phyloP scores from a whole-genome alignment of 2,797 vertebrate species.

The Paramormyrops hopkinsi region DNA sequence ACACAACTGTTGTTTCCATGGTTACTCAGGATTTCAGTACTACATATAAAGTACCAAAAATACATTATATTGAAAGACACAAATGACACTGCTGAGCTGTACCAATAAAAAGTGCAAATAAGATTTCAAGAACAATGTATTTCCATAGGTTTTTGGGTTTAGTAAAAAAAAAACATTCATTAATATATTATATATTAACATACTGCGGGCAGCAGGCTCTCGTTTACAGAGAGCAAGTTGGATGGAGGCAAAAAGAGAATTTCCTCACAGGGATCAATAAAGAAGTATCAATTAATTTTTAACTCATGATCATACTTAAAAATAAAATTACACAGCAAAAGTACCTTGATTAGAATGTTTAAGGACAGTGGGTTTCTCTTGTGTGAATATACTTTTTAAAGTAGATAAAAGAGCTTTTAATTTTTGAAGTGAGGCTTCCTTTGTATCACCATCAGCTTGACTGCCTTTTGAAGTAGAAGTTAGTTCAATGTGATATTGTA shows the following conservation, averaged over 20 bases:
- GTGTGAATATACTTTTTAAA: constrained; percentile 49
- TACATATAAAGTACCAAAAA: neutral
- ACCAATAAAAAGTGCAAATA: neutral
- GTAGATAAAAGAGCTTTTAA: constrained; percentile 54
- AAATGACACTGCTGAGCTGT: neutral
- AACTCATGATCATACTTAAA: neutral
- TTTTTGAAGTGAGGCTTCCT: constrained; percentile 53
- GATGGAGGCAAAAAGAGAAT: neutral
- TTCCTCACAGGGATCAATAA: neutral
- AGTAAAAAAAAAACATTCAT: neutral
- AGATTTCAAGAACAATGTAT: neutral
- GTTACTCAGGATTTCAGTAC: neutral
- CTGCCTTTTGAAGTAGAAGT: constrained; percentile 31
- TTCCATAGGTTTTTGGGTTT: neutral
- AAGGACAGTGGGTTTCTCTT: constrained; percentile 41
- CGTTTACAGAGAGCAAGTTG: neutral
- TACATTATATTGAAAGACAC: neutral
- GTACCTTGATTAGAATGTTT: constrained; percentile 55
- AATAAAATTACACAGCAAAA: constrained; percentile 23
- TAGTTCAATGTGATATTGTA: constrained; percentile 46
- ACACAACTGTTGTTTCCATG: neutral
- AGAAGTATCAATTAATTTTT: neutral
- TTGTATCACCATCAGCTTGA: constrained; percentile 30
- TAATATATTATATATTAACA: neutral
- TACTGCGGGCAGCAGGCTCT: neutral